Percentiles rank a stretch among this genome's conserved stretches.
Conservation (phyloP, 2,888 invertebrate genomes). For the Monopis laevigella region DNA sequence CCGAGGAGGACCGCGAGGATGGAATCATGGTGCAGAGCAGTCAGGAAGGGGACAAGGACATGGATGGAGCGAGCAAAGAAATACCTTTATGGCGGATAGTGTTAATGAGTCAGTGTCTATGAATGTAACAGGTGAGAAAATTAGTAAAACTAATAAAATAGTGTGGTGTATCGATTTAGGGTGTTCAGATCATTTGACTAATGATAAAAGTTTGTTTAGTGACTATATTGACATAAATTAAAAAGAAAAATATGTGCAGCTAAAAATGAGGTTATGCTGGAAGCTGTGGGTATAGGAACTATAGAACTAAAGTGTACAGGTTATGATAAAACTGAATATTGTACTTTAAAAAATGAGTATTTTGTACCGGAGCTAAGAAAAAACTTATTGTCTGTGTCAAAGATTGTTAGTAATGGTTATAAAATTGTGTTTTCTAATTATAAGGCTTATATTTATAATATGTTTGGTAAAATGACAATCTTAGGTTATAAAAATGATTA, state of each 20-base stretch:
- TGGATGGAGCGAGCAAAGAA: background rate
- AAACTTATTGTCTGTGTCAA: constrained; percentile 15
- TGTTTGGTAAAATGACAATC: constrained; percentile 5
- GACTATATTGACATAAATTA: constrained; percentile 4
- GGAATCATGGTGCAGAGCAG: background rate
- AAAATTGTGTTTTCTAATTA: constrained; percentile 13
- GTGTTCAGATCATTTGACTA: constrained; percentile 13
- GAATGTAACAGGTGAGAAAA: background rate
- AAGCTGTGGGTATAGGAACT: constrained; percentile 9
- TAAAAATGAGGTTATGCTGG: constrained; percentile 3
- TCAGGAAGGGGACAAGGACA: background rate
- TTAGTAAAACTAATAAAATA: background rate
- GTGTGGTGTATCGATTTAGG: constrained; percentile 13
- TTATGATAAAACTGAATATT: background rate
- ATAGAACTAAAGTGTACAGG: background rate
- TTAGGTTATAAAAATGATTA: constrained; percentile 12
- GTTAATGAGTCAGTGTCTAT: too few species aligned
- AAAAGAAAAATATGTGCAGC: constrained; percentile 1
- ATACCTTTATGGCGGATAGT: too few species aligned
- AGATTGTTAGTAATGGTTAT: constrained; percentile 12
- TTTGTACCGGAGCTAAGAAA: constrained; percentile 13
- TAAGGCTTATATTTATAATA: constrained; percentile 14
- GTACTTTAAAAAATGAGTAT: constrained; percentile 14
- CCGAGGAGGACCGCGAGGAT: background rate
- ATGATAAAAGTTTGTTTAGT: constrained; percentile 9